A percentile compares a stretch with the other conserved stretches of the same genome.
Evolutionary conservation across 2,113 vertebrate species (phyloP).

Genomic region (Megaleporinus macrocephalus): DNA sequence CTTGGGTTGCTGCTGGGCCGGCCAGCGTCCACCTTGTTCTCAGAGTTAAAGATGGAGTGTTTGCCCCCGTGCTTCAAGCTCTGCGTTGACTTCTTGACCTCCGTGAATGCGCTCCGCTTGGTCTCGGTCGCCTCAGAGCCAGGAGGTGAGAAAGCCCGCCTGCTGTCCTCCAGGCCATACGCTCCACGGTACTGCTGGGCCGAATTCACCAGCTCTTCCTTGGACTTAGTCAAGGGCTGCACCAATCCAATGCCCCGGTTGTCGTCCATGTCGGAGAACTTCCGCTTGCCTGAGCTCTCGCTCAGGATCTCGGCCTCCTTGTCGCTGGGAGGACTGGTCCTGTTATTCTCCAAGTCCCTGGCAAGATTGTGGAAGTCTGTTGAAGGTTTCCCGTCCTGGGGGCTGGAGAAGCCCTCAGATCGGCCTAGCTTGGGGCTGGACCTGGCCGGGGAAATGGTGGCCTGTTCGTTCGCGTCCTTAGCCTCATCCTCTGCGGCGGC

Average conservation of each 20-base stretch:
- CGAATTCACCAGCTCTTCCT: constrained; percentile 87
- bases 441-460: constrained; percentile 66
- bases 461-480: constrained; percentile 68
- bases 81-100: constrained; percentile 87
- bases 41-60: constrained; percentile 71
- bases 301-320: constrained; percentile 80
- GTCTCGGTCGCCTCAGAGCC: constrained; percentile 79
- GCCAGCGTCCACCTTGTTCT: constrained; percentile 76
- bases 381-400: constrained; percentile 83
- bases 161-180: constrained; percentile 87
- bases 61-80: constrained; percentile 73
- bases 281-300: constrained; percentile 82
- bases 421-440: constrained; percentile 76
- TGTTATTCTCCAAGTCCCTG: constrained; percentile 88
- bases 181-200: constrained; percentile 89
- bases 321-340: constrained; percentile 75
- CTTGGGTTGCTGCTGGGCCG: constrained; percentile 63
- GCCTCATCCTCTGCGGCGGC: constrained; percentile 73
- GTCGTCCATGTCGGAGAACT: constrained; percentile 77
- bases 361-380: constrained; percentile 97
- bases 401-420: constrained; percentile 68
- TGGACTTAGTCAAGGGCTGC: constrained; percentile 72
- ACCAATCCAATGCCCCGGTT: constrained; percentile 55
- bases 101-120: constrained; percentile 94
- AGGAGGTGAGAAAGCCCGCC: constrained; percentile 80